phyloP scores from a whole-genome alignment of 2,888 invertebrate species.

The Pachymerium ferrugineum region DNA sequence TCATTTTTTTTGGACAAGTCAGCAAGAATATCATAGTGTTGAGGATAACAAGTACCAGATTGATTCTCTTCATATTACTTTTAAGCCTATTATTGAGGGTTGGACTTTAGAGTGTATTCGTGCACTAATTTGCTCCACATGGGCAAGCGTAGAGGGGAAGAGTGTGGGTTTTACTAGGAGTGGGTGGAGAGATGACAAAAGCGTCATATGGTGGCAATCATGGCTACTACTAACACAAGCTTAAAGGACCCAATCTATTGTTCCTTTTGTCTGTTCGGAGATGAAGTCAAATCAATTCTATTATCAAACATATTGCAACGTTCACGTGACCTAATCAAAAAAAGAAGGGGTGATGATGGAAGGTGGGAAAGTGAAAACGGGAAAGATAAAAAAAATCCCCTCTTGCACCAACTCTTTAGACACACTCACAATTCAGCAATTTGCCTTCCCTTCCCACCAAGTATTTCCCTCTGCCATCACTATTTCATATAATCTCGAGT shows the following conservation, averaged over 20 bases:
- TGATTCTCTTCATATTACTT: background rate
- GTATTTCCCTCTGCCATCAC: background rate
- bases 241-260: slow-evolving; percentile 13
- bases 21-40: too few relatives aligned
- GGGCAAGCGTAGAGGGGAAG: slow-evolving; percentile 1
- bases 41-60: too few relatives aligned
- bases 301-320: slow-evolving; percentile 22
- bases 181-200: slow-evolving; percentile 12
- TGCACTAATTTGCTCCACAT: slow-evolving; percentile 11
- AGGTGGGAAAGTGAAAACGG: too few relatives aligned
- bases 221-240: slow-evolving; percentile 23
- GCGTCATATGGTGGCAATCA: slow-evolving; percentile 24
- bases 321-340: slow-evolving; percentile 20
- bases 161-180: background rate
- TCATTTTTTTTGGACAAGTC: too few relatives aligned
- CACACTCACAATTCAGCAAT: background rate
- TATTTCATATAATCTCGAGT: background rate
- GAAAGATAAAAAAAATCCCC: background rate
- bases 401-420: background rate
- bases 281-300: slow-evolving; percentile 27
- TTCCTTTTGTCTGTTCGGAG: slow-evolving; percentile 11
- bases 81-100: background rate
- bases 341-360: too few relatives aligned
- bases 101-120: background rate
- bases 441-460: background rate